A percentile compares a stretch with the other conserved stretches of the same genome.
Conservation (phyloP, 2,888 invertebrate species). For the Andrena flavipes region DNA sequence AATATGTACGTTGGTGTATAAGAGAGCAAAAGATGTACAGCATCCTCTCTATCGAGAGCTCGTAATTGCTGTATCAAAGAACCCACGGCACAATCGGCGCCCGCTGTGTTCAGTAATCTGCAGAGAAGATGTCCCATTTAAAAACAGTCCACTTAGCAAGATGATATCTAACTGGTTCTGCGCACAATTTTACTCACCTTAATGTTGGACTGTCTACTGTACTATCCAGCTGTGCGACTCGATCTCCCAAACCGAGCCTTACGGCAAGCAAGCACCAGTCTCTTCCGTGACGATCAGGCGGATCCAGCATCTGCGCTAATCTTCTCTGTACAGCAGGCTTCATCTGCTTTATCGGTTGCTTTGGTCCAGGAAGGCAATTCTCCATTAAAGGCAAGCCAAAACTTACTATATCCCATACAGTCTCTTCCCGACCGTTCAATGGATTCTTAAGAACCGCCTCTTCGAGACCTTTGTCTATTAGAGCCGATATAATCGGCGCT, state of each 20-base stretch:
- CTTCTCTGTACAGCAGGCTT: conserved; percentile 87
- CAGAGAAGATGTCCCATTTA: conserved; percentile 21
- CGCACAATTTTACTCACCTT: conserved; percentile 68
- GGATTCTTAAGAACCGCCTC: conserved; percentile 82
- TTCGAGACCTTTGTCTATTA: conserved; percentile 80
- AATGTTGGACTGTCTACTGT: conserved; percentile 82
- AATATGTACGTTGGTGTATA: conserved; percentile 81
- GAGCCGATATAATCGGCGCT: conserved; percentile 76
- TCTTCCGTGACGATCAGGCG: conserved; percentile 89
- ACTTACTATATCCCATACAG: conserved; percentile 82
- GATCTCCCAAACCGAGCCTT: conserved; percentile 88
- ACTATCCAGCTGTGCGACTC: conserved; percentile 82
- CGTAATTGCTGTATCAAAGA: conserved; percentile 80
- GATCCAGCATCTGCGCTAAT: conserved; percentile 89
- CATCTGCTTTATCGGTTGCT: conserved; percentile 86
- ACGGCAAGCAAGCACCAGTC: conserved; percentile 93
- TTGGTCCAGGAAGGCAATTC: conserved; percentile 81
- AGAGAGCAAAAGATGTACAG: conserved; percentile 80
- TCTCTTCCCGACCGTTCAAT: conserved; percentile 81
- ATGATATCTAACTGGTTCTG: neutral
- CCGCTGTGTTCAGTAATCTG: conserved; percentile 81
- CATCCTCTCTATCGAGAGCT: conserved; percentile 82
- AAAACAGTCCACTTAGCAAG: neutral
- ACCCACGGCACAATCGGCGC: conserved; percentile 80
- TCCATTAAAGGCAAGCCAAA: conserved; percentile 80